Conservation (phyloP, 2,888 invertebrate species). For the Acanthoscelides obtectus region DNA sequence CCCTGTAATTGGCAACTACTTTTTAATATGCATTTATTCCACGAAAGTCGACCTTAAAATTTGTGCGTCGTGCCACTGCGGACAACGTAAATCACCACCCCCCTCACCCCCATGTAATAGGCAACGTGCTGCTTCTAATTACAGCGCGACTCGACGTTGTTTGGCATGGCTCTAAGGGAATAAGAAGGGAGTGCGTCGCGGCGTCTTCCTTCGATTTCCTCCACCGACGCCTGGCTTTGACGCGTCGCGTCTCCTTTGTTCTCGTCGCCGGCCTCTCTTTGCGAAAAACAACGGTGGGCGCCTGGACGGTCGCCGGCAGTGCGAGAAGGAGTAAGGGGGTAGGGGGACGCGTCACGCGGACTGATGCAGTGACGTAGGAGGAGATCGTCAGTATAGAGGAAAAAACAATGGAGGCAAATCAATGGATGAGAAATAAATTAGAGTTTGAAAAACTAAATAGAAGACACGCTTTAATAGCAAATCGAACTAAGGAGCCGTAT, state of each 20-base stretch:
- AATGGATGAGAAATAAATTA: too few species aligned
- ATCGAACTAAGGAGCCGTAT: too few species aligned
- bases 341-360: slow-evolving; percentile 2
- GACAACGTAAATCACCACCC: too few species aligned
- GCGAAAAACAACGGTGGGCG: slow-evolving; percentile 12
- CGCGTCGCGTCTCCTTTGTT: slow-evolving; percentile 14
- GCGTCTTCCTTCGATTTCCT: neutral
- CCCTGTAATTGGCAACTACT: too few species aligned
- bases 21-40: too few species aligned
- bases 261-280: slow-evolving; percentile 19
- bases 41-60: too few species aligned
- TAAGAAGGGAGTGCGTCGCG: neutral
- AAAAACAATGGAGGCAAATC: too few species aligned
- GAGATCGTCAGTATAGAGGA: too few species aligned
- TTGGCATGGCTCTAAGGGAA: neutral
- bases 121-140: neutral
- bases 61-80: too few species aligned
- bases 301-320: slow-evolving; percentile 8
- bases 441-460: too few species aligned
- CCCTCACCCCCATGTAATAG: too few species aligned
- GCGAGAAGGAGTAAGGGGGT: slow-evolving; percentile 12
- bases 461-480: too few species aligned
- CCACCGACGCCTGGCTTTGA: neutral
- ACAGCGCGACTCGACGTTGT: neutral
- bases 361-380: neutral